These are phyloP conservation scores for Aphodius granarius DNA, from an alignment of 2,888 invertebrate species.

Conservation along the genomic window DNA sequence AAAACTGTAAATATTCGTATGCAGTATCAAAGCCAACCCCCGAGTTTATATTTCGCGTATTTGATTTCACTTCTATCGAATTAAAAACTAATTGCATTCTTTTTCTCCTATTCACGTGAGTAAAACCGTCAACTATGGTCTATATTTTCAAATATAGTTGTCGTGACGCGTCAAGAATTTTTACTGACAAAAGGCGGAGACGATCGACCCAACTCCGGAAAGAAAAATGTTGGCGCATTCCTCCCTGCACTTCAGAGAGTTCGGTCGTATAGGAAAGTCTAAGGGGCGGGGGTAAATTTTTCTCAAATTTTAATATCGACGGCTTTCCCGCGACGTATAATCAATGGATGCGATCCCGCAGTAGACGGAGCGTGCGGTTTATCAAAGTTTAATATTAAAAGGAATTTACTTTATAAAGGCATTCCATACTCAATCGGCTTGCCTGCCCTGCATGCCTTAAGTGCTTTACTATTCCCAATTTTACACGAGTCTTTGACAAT, in stretches of 20 bases:
- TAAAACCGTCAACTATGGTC: neutral
- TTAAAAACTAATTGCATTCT: neutral
- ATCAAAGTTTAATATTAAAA: constrained; percentile 15
- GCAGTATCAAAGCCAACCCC: neutral
- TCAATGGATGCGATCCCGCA: neutral
- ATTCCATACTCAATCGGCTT: neutral
- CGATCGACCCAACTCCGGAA: neutral
- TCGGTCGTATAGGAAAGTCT: neutral
- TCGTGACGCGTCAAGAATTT: neutral
- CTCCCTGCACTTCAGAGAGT: neutral
- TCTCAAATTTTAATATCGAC: constrained; percentile 11
- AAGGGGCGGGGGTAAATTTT: neutral
- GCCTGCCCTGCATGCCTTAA: neutral
- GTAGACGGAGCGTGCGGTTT: constrained; percentile 3
- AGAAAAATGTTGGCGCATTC: neutral
- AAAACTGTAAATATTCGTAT: neutral
- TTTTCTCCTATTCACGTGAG: neutral
- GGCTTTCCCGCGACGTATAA: neutral
- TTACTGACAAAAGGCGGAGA: neutral
- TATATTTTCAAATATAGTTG: neutral
- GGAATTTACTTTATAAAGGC: constrained; percentile 5
- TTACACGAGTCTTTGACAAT: neutral
- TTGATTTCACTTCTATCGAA: too few relatives aligned
- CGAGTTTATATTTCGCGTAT: neutral
- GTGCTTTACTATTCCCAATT: neutral